These are phyloP conservation scores for Venustoraphidia nigricollis DNA, from an alignment of 2,888 invertebrate species.

Conservation along the genomic window DNA sequence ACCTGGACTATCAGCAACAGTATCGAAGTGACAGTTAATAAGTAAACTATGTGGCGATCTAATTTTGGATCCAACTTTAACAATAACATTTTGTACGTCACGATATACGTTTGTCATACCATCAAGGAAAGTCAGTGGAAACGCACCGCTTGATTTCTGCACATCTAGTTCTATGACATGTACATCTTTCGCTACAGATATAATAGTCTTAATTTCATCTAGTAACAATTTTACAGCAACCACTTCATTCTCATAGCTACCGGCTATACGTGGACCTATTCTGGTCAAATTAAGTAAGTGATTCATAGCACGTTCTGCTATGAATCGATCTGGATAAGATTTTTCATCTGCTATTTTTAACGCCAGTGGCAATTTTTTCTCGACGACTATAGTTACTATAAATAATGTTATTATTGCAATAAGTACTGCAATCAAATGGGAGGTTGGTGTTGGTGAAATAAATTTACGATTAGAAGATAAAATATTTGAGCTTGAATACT, in stretches of 20 bases:
- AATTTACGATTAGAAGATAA: slow-evolving; percentile 12
- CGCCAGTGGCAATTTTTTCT: slow-evolving; percentile 43
- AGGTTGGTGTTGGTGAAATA: slow-evolving; percentile 27
- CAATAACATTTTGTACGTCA: slow-evolving; percentile 51
- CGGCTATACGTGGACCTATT: slow-evolving; percentile 45
- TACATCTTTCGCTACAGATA: slow-evolving; percentile 25
- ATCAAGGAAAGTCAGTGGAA: slow-evolving; percentile 51
- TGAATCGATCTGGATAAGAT: slow-evolving; percentile 31
- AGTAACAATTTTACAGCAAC: slow-evolving; percentile 34
- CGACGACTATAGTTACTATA: slow-evolving; percentile 34
- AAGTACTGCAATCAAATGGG: slow-evolving; percentile 34
- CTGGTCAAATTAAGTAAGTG: slow-evolving; percentile 45
- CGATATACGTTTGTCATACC: slow-evolving; percentile 57
- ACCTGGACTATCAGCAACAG: slow-evolving; percentile 59
- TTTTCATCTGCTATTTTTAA: slow-evolving; percentile 27
- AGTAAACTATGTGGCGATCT: slow-evolving; percentile 41
- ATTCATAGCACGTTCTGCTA: slow-evolving; percentile 47
- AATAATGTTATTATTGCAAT: slow-evolving; percentile 35
- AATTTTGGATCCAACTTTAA: slow-evolving; percentile 40
- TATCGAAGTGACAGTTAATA: slow-evolving; percentile 66
- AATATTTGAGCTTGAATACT: neutral
- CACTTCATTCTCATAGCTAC: slow-evolving; percentile 52
- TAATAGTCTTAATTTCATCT: slow-evolving; percentile 28
- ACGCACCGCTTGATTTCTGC: slow-evolving; percentile 50
- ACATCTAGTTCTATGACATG: slow-evolving; percentile 37